Evolutionary conservation across 2,888 invertebrate genomes (phyloP), one percentile per base, ranked within the genome.

Genomic region (Byasa hedistus): DNA sequence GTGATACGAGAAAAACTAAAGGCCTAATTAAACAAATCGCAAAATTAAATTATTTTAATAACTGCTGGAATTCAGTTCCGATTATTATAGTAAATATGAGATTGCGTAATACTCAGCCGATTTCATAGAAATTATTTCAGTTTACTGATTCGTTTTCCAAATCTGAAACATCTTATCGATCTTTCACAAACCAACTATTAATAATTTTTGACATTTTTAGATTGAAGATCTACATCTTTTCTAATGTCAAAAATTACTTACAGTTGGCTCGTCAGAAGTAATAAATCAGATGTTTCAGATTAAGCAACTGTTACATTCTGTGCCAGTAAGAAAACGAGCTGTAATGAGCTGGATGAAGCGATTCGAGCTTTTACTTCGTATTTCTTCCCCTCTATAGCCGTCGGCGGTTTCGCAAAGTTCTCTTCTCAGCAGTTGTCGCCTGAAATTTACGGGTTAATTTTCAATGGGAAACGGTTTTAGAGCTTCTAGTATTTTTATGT

Each of bases 401-500:
- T 77, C 81, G 91, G 88, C 88, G 85, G 88, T 89, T 86, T 84
- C 79, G 74, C 82, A 86, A 91, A 91, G 80, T 91, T 91, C 84
- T 76, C 82, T 81, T 83, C 86, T 86, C 85, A 84, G 87, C 87
- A 86, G 83, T 90, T 90, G 90, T 90, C 89, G 87, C 86, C 76
- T 76, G 79, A 88, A 91, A 91, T 91, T 90, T 91, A 91, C 90
- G 88, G 87, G 85, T 89, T 90, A 90, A 91, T 91, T 90, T 91
- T 88, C 88, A 89, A 86, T 88, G 82, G 84, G 73, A 79, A 82
- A 77, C 74, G 78, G 84, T 82, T 84, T 83, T 83, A 84, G 85
- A 86, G 70, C 80, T 82, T 79, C 80, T 81, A 80, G 79, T 81
- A 84, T 86, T 87, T 87, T 88, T 83, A 84, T 85, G 83, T 84